Evolutionary conservation across 2,797 vertebrate genomes (phyloP).

Genomic region (Notolepis coatsorum): DNA sequence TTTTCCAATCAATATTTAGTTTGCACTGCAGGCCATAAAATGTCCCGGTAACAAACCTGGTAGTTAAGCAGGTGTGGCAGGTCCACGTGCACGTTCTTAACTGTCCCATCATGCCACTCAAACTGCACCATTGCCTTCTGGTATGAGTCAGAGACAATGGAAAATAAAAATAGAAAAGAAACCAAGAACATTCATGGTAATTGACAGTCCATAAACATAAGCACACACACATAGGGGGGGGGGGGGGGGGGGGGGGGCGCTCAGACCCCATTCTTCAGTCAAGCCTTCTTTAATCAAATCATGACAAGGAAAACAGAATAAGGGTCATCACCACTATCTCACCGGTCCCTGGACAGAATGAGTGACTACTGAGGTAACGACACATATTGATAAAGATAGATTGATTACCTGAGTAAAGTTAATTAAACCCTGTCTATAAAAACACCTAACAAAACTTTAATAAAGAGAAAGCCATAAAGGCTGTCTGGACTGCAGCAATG

Average conservation of each 20-base stretch:
- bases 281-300: no score
- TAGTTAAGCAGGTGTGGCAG: slow-evolving; percentile 76
- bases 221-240: no score
- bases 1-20: no score
- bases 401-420: slow-evolving; percentile 7
- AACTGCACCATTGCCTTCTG: slow-evolving; percentile 85
- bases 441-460: slow-evolving; percentile 7
- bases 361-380: neutral
- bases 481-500: slow-evolving; percentile 19
- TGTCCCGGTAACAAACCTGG: slow-evolving; percentile 72
- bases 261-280: no score
- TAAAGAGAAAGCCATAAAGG: neutral
- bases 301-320: no score
- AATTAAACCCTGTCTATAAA: slow-evolving; percentile 6
- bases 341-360: neutral
- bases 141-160: neutral
- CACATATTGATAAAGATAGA: neutral
- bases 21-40: no score
- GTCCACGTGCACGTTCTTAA: slow-evolving; percentile 87
- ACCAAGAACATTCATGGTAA: neutral
- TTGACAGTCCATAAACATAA: no score
- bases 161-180: neutral
- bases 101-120: slow-evolving; percentile 85
- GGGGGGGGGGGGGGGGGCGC: no score
- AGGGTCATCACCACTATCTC: no score